Base-by-base conservation (phyloP, 2,113 vertebrate species). In the Halichoeres trimaculatus region DNA sequence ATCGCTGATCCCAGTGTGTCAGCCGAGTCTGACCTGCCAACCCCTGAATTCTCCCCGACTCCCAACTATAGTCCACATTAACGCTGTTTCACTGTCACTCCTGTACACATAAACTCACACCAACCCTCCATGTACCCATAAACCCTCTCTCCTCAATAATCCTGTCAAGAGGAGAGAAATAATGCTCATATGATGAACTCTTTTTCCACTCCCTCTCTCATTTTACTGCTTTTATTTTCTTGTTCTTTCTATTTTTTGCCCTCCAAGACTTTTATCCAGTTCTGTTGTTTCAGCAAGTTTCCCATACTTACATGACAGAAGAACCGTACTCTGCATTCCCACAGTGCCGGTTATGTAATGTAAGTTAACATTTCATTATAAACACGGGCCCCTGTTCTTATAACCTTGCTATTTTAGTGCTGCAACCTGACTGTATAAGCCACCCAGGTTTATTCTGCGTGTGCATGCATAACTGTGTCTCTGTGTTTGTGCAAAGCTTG, bases 1-100 rank as follows among this genome's bases (percentile, higher is more conserved):
- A 84, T 83, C 66, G 76, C 90, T 93, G 92, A 93, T 91, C 90
- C 90, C 85, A 78, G 91, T 90, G 90, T 93, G 91, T 93, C 93
- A 91, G 90, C 86, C 56, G 72, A 83, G 88, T 88, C 82, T 83
- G 89, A 91, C 90, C 89, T 86, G 77, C 86, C 81, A 79, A 81
- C 84, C 89, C 75, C 60, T 59, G 63, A 85, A 78, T 86, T 80
- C 54, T 81, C 87, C 74, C 80, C 0, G 62, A 83, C 88, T 86
- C 81, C 71, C 81, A 78, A 55, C 84, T 83, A 69, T 70, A 85
- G 84, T 87, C 76, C 80, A 75, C 87, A 84, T 88, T 88, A 84
- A 86, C 77, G 57, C 78, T 83, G 60, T 77, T 84, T 87, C 75
- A 57, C 75, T 83, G 72, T 83, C 76, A 69, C 63, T 69, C 68